Percentiles rank a stretch among this genome's conserved stretches.
phyloP scores from a whole-genome alignment of 23 tunicate genomes.

The Ascidia mentula region DNA sequence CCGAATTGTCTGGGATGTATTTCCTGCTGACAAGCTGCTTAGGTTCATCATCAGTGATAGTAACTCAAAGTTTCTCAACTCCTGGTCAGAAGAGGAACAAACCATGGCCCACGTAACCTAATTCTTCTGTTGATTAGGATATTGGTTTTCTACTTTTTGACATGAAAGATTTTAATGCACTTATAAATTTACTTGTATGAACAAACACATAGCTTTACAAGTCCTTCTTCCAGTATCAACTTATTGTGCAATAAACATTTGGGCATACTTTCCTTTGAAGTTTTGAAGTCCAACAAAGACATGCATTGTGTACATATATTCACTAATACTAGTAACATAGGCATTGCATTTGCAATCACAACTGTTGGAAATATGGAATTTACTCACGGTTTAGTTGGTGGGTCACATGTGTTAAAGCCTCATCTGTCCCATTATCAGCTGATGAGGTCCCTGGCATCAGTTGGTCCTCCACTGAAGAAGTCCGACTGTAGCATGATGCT shows the following conservation, averaged over 20 bases:
- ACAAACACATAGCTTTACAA: no score
- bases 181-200: no score
- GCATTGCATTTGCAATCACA: no score
- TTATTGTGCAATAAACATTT: no score
- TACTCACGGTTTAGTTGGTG: background rate
- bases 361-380: no score
- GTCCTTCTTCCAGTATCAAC: no score
- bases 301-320: no score
- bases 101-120: constrained; percentile 14
- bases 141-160: background rate
- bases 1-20: constrained; percentile 93
- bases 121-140: no score
- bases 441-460: constrained; percentile 53
- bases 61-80: constrained; percentile 31
- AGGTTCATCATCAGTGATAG: constrained; percentile 71
- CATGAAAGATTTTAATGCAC: constrained; percentile 7
- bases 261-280: no score
- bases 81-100: constrained; percentile 75
- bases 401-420: background rate
- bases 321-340: no score
- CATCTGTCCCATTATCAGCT: constrained; percentile 36
- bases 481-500: constrained; percentile 47
- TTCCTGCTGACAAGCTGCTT: constrained; percentile 62
- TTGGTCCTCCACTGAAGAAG: constrained; percentile 75
- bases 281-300: no score